phyloP scores from a whole-genome alignment of 2,113 vertebrate species.

The Atlantisia rogersi region DNA sequence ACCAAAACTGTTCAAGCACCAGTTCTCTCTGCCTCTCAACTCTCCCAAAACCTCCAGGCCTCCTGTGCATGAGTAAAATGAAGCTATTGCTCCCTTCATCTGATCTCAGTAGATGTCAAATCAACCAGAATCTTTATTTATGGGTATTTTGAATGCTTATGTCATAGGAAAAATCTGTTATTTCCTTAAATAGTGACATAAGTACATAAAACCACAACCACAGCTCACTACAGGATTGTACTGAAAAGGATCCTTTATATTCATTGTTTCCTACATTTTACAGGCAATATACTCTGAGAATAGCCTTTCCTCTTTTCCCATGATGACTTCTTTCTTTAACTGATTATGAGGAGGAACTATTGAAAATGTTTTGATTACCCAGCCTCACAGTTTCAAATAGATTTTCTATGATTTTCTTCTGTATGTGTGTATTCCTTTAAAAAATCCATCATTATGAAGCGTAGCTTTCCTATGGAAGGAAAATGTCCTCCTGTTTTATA shows the following conservation, averaged over 20 bases:
- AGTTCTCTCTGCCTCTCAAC: background rate
- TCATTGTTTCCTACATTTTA: background rate
- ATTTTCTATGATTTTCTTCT: background rate
- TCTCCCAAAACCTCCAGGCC: background rate
- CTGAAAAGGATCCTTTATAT: background rate
- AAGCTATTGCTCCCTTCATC: background rate
- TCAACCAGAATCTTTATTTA: background rate
- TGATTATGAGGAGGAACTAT: background rate
- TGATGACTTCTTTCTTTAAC: background rate
- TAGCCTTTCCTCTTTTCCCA: background rate
- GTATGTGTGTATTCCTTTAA: background rate
- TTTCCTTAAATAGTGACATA: background rate
- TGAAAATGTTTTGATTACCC: background rate
- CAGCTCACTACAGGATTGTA: background rate
- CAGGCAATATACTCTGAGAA: background rate
- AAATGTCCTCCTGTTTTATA: background rate
- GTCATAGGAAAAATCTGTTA: background rate
- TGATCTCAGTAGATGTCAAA: background rate
- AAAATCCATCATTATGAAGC: background rate
- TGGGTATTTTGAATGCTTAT: background rate
- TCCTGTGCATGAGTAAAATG: background rate
- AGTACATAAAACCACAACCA: background rate
- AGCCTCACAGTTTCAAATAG: background rate
- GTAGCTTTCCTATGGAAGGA: background rate
- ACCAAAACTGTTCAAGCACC: background rate